Percentiles rank a stretch among this genome's conserved stretches.
Evolutionary conservation across 2,797 vertebrate genomes (phyloP).

Genomic region (Paratrypauchen microcephalus): DNA sequence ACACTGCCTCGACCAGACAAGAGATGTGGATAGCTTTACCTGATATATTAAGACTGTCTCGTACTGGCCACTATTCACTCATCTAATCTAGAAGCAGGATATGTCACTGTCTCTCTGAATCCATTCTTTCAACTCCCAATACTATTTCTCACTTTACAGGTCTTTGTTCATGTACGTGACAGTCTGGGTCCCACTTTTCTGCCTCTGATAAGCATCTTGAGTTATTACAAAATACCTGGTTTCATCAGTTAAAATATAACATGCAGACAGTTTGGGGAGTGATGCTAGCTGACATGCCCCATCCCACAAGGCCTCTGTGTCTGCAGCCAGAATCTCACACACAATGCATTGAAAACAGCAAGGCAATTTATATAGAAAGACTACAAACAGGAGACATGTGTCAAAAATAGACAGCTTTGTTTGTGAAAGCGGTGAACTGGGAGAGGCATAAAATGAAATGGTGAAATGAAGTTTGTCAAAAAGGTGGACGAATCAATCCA

Average conservation of each 20-base stretch:
- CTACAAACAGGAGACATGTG: conserved; percentile 30
- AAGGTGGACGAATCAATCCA: conserved; percentile 7
- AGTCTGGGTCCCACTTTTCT: background rate
- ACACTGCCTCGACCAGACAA: conserved; percentile 29
- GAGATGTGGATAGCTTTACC: conserved; percentile 42
- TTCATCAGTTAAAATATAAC: conserved; percentile 50
- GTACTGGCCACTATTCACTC: conserved; percentile 36
- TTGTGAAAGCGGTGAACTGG: conserved; percentile 16
- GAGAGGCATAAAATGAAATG: conserved; percentile 21
- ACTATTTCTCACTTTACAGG: conserved; percentile 29
- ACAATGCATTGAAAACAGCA: conserved; percentile 31
- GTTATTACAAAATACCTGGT: conserved; percentile 63
- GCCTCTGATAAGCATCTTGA: conserved; percentile 35
- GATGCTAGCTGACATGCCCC: conserved; percentile 49
- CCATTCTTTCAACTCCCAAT: conserved; percentile 35
- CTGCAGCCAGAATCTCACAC: conserved; percentile 58
- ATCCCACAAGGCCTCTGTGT: conserved; percentile 45
- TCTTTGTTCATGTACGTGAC: conserved; percentile 42
- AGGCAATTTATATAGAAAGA: conserved; percentile 56
- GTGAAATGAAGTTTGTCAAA: conserved; percentile 34
- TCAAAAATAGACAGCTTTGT: conserved; percentile 35
- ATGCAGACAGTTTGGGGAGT: conserved; percentile 46
- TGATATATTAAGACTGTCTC: conserved; percentile 44
- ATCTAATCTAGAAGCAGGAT: conserved; percentile 28
- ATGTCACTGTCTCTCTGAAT: conserved; percentile 22